These are phyloP conservation scores for Hylaeus anthracinus DNA, from an alignment of 1,140 invertebrate species.

Conservation along the genomic window DNA sequence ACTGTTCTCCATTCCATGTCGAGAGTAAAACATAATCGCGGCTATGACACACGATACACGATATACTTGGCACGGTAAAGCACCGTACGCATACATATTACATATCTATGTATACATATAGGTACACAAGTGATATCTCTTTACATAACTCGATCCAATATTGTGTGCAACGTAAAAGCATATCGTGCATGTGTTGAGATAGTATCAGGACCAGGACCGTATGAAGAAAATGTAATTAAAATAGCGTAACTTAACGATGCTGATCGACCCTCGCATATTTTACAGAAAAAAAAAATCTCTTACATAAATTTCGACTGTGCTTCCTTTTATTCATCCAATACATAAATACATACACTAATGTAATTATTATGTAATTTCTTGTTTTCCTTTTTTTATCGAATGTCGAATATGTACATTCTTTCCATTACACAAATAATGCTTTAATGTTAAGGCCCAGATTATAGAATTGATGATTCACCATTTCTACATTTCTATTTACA, in stretches of 20 bases:
- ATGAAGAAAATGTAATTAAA: conserved; percentile 37
- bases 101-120: too few relatives aligned
- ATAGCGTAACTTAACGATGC: neutral
- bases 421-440: neutral
- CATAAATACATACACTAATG: too few relatives aligned
- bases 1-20: conserved; percentile 78
- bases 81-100: neutral
- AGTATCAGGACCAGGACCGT: conserved; percentile 58
- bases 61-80: conserved; percentile 16
- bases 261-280: too few relatives aligned
- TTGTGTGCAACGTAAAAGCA: neutral
- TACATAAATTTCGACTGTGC: too few relatives aligned
- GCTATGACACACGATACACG: conserved; percentile 15
- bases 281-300: neutral
- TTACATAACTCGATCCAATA: conserved; percentile 48
- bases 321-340: neutral
- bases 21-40: conserved; percentile 41
- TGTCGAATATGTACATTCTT: neutral
- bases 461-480: neutral
- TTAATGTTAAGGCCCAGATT: neutral
- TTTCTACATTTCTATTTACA: neutral
- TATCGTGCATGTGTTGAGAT: conserved; percentile 31
- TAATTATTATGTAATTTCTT: neutral
- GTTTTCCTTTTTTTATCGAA: too few relatives aligned
- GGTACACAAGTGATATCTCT: conserved; percentile 32